Evolutionary conservation across 2,888 invertebrate genomes (phyloP).

Genomic region (Melolontha melolontha): DNA sequence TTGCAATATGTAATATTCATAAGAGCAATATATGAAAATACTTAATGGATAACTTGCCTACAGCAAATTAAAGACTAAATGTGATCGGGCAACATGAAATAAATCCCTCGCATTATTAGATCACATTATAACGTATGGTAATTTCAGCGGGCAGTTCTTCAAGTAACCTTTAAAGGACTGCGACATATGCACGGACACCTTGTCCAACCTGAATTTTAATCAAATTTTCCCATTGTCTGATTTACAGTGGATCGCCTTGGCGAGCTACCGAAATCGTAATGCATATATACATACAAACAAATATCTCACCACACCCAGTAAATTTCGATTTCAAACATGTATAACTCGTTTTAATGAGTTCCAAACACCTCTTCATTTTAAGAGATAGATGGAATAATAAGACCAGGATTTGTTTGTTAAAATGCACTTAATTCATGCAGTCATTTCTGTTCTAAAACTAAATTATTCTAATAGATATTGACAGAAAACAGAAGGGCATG

Average conservation of each 20-base stretch:
- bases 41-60: too few relatives aligned
- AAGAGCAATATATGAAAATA: too few relatives aligned
- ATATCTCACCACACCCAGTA: constrained; percentile 9
- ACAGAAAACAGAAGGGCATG: too few relatives aligned
- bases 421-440: too few relatives aligned
- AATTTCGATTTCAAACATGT: constrained; percentile 6
- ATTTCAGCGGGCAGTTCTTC: constrained; percentile 35
- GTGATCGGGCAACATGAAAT: background rate
- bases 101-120: constrained; percentile 27
- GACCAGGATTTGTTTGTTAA: too few relatives aligned
- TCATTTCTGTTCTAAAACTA: too few relatives aligned
- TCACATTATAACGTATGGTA: constrained; percentile 31
- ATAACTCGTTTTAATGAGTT: too few relatives aligned
- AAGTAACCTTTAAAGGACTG: constrained; percentile 41
- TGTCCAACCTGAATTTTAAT: constrained; percentile 39
- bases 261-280: constrained; percentile 30
- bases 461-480: too few relatives aligned
- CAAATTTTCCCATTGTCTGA: constrained; percentile 36
- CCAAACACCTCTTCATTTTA: too few relatives aligned
- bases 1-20: too few relatives aligned
- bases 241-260: constrained; percentile 37
- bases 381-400: too few relatives aligned
- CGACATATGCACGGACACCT: constrained; percentile 9
- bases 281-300: background rate
- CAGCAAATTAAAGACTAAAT: too few relatives aligned